Evolutionary conservation across 2,888 invertebrate species (phyloP).

Genomic region (Drosophila siamana): DNA sequence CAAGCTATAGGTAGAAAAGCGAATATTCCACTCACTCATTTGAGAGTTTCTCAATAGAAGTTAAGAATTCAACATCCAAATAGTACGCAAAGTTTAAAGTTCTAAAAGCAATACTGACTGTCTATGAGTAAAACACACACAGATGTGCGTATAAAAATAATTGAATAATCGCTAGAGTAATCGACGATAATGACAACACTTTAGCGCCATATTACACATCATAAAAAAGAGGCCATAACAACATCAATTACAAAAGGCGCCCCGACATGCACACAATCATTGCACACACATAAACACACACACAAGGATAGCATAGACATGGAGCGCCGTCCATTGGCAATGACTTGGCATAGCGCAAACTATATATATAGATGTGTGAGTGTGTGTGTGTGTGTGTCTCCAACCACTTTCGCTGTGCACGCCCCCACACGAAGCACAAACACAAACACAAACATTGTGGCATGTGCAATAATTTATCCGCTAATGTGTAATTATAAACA

Average conservation of each 20-base stretch:
- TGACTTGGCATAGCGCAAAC: conserved; percentile 40
- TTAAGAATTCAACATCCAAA: too few relatives aligned
- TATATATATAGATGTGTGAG: background rate
- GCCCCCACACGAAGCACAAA: conserved; percentile 19
- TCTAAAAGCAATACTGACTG: background rate
- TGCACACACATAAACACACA: conserved; percentile 15
- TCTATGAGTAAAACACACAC: background rate
- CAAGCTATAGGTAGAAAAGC: too few relatives aligned
- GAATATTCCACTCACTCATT: too few relatives aligned
- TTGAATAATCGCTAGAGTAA: conserved; percentile 62
- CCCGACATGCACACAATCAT: conserved; percentile 39
- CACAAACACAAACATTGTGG: conserved; percentile 20
- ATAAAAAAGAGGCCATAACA: conserved; percentile 54
- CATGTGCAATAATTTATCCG: conserved; percentile 69
- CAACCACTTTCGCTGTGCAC: background rate
- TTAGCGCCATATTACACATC: conserved; percentile 64
- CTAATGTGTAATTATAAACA: conserved; percentile 79
- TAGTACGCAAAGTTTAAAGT: background rate
- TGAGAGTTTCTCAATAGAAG: too few relatives aligned
- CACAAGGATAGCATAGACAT: conserved; percentile 13
- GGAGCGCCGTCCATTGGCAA: conserved; percentile 22
- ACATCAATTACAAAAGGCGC: conserved; percentile 55
- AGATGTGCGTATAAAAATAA: conserved; percentile 35
- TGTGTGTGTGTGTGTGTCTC: conserved; percentile 3
- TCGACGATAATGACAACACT: conserved; percentile 71